Evolutionary conservation across 2,113 vertebrate species (phyloP).

Genomic region (Thalassarche chlororhynchos): DNA sequence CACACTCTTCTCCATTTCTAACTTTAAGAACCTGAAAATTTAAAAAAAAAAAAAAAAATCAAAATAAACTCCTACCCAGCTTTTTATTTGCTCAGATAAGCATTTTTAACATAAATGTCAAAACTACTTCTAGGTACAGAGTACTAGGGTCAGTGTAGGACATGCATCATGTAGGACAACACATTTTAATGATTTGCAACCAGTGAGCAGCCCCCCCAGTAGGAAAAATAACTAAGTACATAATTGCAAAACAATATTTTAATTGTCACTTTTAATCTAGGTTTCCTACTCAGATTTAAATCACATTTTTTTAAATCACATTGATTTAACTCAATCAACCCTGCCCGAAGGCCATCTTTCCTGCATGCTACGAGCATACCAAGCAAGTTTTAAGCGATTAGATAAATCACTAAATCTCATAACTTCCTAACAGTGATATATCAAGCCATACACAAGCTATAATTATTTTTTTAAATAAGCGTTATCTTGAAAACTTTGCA

Average conservation of each 20-base stretch:
- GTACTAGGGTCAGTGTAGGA: not conserved
- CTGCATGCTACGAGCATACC: not conserved
- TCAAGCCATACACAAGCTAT: not conserved
- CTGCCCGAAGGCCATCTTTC: constrained; percentile 47
- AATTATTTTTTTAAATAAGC: not conserved
- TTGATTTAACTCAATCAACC: constrained; percentile 25
- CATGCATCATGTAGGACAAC: not conserved
- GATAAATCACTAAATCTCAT: not conserved
- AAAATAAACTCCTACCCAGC: not conserved
- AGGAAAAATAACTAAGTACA: not conserved
- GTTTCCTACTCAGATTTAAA: constrained; percentile 13
- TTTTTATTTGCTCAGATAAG: not conserved
- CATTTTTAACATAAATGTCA: not conserved
- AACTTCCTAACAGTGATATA: not conserved
- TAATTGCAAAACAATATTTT: constrained; percentile 15
- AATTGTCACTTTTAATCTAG: constrained; percentile 31
- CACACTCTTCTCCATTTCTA: constrained; percentile 6
- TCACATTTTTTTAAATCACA: not conserved
- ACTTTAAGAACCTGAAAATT: not conserved
- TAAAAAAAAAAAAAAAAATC: too few relatives aligned
- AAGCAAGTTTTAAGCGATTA: constrained; percentile 42
- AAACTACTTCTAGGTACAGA: not conserved
- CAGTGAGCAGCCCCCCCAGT: not conserved
- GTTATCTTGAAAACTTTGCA: not conserved
- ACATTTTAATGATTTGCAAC: not conserved